Percentiles rank a stretch among this genome's conserved stretches.
Evolutionary conservation across 2,888 invertebrate genomes (phyloP).

Genomic region (Petrolisthes cinctipes): DNA sequence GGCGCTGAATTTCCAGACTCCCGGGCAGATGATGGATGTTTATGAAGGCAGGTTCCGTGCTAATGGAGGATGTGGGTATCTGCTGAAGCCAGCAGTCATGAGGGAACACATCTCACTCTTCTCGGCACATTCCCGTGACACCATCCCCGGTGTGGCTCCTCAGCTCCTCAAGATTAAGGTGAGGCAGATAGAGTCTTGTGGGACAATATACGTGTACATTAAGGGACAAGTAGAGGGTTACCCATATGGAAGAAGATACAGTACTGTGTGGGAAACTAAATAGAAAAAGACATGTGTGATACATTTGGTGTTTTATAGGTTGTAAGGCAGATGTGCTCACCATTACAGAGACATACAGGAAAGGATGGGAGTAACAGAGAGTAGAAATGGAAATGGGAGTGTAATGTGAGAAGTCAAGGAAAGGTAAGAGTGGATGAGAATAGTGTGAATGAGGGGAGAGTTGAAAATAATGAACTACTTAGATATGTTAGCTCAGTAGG

Average conservation of each 20-base stretch:
- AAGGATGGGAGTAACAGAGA: not conserved
- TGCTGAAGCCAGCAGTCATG: slow-evolving; percentile 75
- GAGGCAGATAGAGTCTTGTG: not conserved
- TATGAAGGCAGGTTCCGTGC: slow-evolving; percentile 75
- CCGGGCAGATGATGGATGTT: slow-evolving; percentile 76
- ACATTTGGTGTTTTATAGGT: no score
- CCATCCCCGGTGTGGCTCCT: slow-evolving; percentile 71
- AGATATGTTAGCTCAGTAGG: no score
- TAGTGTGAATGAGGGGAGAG: not conserved
- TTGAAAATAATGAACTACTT: not conserved
- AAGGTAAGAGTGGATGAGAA: not conserved
- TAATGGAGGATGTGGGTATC: slow-evolving; percentile 76
- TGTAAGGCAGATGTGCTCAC: no score
- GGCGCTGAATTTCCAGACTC: slow-evolving; percentile 75
- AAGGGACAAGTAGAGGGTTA: no score
- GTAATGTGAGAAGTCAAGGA: not conserved
- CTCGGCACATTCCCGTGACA: slow-evolving; percentile 70
- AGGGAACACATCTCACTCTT: slow-evolving; percentile 71
- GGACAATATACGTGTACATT: no score
- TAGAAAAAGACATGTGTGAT: no score
- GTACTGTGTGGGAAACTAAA: no score
- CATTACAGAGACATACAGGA: not conserved
- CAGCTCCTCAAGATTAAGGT: slow-evolving; percentile 72
- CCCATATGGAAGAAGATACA: no score
- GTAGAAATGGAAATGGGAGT: not conserved